Evolutionary conservation across 2,888 invertebrate species (phyloP), one percentile per base, ranked within the genome.

Genomic region (Lycocerus yunnanus): DNA sequence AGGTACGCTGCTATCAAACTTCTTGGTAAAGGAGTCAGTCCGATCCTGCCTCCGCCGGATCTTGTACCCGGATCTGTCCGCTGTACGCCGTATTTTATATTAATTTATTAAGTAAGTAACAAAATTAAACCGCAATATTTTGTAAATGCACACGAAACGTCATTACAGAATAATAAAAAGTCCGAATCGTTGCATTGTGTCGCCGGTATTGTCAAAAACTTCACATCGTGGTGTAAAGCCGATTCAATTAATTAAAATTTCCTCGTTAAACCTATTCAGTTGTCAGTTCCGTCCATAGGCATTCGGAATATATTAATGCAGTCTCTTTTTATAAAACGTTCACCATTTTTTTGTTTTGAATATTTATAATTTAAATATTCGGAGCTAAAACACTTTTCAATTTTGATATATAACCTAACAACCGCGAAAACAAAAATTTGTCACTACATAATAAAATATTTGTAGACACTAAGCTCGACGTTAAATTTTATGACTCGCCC

Each of bases 211-310:
- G 67, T 67, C 67, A 72, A 72, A 72, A 72, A 72, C 43, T 72
- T 67, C 66, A 67, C 72, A 66, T 67, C 18, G 67, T 14, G 60
- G 72, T 68, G 72, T 67, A 72, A 72, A 72, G 60, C 61, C 67
- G 72, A 58, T 72, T 68, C 72, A 72, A 72, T 72, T 72, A 72
- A 72, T 72, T 72, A 72, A 27, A 72, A 72, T 66, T 67, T 72
- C 72, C 66, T 61, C 60, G 72, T 58, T 58, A 61, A 67, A 72
- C 60, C 67, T 60, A 72, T 72, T 72, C 67, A 72, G 72, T 72
- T 72, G 72, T 72, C 72, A 72, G 71, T 72, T 68, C 59, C 72
- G 72, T 72, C 67, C 27, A 72, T 68, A 68, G 72, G 67, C 66
- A 72, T 72, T 61, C 67, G 60, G 72, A 72, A 72, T 71, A 71